Conservation (phyloP, 2,113 vertebrate species). For the Parotia lawesii region DNA sequence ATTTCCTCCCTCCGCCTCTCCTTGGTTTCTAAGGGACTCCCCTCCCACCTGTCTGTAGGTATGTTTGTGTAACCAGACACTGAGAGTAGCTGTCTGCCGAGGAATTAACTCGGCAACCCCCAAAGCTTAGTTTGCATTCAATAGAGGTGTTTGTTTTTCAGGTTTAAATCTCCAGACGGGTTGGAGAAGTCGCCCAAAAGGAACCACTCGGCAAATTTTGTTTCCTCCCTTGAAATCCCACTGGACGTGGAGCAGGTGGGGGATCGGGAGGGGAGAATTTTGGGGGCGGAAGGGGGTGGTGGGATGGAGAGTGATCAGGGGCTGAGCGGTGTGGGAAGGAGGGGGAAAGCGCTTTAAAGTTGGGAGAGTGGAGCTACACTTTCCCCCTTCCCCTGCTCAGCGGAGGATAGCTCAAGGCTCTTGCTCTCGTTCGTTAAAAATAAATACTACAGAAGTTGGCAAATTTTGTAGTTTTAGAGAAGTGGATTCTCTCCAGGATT, state of each 20-base stretch:
- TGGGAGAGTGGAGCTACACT: neutral
- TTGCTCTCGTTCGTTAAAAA: conserved; percentile 43
- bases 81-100: conserved; percentile 67
- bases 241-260: conserved; percentile 66
- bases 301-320: neutral
- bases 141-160: conserved; percentile 65
- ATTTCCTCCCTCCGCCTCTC: neutral
- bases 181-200: conserved; percentile 50
- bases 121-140: conserved; percentile 65
- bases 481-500: conserved; percentile 38
- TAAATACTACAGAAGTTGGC: conserved; percentile 51
- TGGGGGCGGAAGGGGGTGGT: neutral
- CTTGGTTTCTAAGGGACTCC: conserved; percentile 24
- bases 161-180: conserved; percentile 59
- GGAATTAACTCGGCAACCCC: conserved; percentile 30
- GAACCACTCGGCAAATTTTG: conserved; percentile 45
- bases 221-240: conserved; percentile 7
- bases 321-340: neutral
- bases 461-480: conserved; percentile 49
- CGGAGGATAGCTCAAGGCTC: neutral
- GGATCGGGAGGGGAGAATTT: neutral
- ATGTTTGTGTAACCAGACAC: conserved; percentile 75
- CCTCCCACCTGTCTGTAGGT: conserved; percentile 69
- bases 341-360: neutral
- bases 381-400: neutral